Evolutionary conservation across 1,140 invertebrate species (phyloP), one percentile per base, ranked within the genome.

Genomic region (Drosophila tristis): DNA sequence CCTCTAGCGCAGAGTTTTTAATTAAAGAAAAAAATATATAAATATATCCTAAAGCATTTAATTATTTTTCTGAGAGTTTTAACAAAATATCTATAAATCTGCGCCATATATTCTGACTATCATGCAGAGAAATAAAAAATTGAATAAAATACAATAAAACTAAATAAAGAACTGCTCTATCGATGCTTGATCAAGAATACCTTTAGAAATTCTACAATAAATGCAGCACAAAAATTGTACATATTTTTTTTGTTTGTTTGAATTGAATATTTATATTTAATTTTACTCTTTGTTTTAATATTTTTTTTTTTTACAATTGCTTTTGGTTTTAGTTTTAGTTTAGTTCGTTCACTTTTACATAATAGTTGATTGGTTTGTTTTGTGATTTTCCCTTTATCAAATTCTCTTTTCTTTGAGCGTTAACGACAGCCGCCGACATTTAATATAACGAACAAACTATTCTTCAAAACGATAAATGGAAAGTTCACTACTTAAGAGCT

Each of bases 251-350:
- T 31, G 8, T 31, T 62, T 70, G 5, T 29, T 29, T 6, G 26
- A 80, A 84, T 76, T 77, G 64, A 59, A 78, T 82, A 73, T 90
- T 86, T 85, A 90, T 39, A 80, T 90, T 78, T 75, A 86, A 71
- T 84, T 47, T 78, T 84, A 80, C 48, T 77, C 58, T 67, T 74
- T 78, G 51, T 54, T 76, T 79, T 56, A 58, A 68, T 16, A 16
- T 16, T 74, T 65, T 79, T 80, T 39, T 39, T 39, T 29, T 29
- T 80, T 90, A 85, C 80, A 90, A 74, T 78, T 90, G 74, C 77
- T 90, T 82, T 90, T 86, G 79, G 72, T 72, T 82, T 75, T 74
- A 48, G 56, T 43, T 62, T 66, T 62, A 39, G 60, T 61, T 62
- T 74, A 48, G 44, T 44, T 70, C 67, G 61, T 74, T 62, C 68